Conservation (phyloP, 2,888 invertebrate genomes). For the Cataglyphis albicans region DNA sequence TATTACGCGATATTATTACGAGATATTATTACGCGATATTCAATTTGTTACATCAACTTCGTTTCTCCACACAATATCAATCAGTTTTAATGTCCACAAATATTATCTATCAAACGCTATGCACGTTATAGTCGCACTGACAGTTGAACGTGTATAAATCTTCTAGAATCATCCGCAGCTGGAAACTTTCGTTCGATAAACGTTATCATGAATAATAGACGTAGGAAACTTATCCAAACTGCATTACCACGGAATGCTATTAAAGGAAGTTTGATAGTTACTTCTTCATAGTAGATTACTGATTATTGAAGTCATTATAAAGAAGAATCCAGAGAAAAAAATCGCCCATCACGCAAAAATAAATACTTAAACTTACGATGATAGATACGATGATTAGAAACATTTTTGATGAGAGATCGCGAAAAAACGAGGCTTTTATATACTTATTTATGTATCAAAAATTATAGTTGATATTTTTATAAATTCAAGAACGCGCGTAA, state of each 20-base stretch:
- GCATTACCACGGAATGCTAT: constrained; percentile 54
- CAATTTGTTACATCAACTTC: background rate
- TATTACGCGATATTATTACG: background rate
- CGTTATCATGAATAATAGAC: constrained; percentile 58
- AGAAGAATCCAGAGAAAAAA: constrained; percentile 23
- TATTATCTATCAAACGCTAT: constrained; percentile 34
- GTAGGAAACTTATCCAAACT: constrained; percentile 54
- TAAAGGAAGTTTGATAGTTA: constrained; percentile 52
- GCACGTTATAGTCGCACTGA: constrained; percentile 18
- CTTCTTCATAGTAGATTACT: constrained; percentile 41
- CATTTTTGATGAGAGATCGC: background rate
- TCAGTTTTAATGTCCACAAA: constrained; percentile 17
- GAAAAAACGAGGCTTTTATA: background rate
- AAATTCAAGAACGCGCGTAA: background rate
- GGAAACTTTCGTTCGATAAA: constrained; percentile 55
- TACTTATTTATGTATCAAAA: background rate
- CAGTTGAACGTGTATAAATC: constrained; percentile 42
- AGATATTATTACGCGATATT: background rate
- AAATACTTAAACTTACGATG: background rate
- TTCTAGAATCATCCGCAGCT: constrained; percentile 50
- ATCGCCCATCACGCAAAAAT: constrained; percentile 2
- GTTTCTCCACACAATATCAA: constrained; percentile 17
- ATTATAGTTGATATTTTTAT: background rate
- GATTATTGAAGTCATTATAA: constrained; percentile 46
- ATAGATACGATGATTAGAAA: background rate